Conservation (phyloP, 2,888 invertebrate genomes). For the Platynereis dumerilii region DNA sequence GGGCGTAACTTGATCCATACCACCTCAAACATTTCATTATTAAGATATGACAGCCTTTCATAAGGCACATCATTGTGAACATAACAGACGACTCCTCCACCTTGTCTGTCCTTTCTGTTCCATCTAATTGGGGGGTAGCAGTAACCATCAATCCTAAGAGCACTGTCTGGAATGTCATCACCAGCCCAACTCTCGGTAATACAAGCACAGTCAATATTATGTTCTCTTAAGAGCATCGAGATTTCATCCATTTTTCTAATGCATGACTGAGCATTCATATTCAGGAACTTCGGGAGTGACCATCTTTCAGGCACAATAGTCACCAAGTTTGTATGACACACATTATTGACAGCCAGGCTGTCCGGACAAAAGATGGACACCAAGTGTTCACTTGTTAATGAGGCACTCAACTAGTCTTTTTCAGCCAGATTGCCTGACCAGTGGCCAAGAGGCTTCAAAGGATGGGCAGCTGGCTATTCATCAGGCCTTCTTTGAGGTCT, state of each 20-base stretch:
- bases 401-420: not conserved
- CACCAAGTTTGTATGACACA: not conserved
- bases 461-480: not conserved
- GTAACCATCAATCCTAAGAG: not conserved
- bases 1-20: too few relatives aligned
- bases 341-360: too few relatives aligned
- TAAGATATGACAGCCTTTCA: too few relatives aligned
- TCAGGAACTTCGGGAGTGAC: not conserved
- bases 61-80: too few relatives aligned
- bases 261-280: not conserved
- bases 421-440: too few relatives aligned
- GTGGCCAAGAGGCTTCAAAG: not conserved
- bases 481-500: not conserved
- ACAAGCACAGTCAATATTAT: not conserved
- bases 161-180: not conserved
- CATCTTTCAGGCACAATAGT: not conserved
- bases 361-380: too few relatives aligned
- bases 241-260: slow-evolving; percentile 1
- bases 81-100: not conserved
- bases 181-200: not conserved
- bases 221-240: not conserved
- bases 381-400: too few relatives aligned
- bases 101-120: not conserved
- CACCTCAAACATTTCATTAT: too few relatives aligned
- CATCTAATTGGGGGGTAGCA: not conserved